phyloP scores from a whole-genome alignment of 2,113 vertebrate genomes.

The Rhabdomys dilectus region DNA sequence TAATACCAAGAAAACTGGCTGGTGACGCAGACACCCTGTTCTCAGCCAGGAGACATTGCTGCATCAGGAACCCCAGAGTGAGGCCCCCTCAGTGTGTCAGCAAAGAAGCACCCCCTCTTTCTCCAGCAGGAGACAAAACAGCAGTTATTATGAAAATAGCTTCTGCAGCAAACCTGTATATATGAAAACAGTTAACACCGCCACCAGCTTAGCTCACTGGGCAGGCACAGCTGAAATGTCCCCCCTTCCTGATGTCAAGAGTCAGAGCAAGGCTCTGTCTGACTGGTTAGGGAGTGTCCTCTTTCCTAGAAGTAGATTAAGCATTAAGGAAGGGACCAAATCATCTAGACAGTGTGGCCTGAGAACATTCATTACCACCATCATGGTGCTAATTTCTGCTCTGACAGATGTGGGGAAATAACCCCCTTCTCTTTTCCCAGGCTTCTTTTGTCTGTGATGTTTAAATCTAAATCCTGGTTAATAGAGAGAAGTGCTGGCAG shows the following conservation, averaged over 20 bases:
- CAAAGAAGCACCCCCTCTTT: neutral
- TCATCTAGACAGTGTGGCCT: neutral
- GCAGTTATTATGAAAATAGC: neutral
- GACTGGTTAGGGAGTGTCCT: neutral
- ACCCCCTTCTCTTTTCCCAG: neutral
- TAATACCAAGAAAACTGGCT: neutral
- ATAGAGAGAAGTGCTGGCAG: slow-evolving; percentile 40
- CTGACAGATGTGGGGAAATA: neutral
- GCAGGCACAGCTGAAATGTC: neutral
- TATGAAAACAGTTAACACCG: neutral
- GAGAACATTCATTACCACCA: neutral
- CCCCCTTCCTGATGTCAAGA: neutral
- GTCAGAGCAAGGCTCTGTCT: neutral
- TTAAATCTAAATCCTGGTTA: slow-evolving; percentile 47
- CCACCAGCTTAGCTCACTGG: neutral
- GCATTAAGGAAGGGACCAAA: rapidly evolving
- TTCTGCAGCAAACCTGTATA: too few relatives aligned
- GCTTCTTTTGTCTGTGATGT: slow-evolving; percentile 39
- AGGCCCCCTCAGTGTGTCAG: neutral
- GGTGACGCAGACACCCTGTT: neutral
- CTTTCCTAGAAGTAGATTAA: neutral
- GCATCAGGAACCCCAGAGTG: neutral
- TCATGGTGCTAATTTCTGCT: neutral
- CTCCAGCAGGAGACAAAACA: neutral
- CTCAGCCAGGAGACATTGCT: neutral